These are phyloP conservation scores for Chionomys nivalis DNA, from an alignment of 2,113 vertebrate genomes.

Conservation along the genomic window DNA sequence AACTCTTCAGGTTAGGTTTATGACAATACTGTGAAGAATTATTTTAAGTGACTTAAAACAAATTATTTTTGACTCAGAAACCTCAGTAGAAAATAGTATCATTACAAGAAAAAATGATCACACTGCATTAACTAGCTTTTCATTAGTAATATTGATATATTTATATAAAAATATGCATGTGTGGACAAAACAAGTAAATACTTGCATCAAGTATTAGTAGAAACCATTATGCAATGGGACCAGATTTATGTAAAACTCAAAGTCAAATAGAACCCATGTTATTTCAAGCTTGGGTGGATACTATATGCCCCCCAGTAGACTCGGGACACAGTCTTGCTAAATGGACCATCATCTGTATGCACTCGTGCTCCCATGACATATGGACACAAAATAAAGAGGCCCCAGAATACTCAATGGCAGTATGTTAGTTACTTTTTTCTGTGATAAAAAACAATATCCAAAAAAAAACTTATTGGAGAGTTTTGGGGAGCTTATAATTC, in stretches of 20 bases:
- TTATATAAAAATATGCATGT: background rate
- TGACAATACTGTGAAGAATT: background rate
- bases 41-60: background rate
- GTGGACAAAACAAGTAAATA: background rate
- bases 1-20: background rate
- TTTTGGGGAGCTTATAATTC: background rate
- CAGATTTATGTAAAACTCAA: background rate
- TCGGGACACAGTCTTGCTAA: background rate
- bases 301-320: accelerated
- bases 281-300: background rate
- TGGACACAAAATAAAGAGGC: background rate
- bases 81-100: background rate
- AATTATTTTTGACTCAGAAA: background rate
- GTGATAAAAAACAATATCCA: background rate
- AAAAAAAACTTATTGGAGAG: background rate
- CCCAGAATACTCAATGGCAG: background rate
- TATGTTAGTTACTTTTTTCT: background rate
- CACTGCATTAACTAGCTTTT: background rate
- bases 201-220: background rate
- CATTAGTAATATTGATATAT: background rate
- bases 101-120: background rate
- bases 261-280: background rate
- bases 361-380: too few relatives aligned
- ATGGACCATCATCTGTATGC: background rate
- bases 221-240: background rate